phyloP scores from a whole-genome alignment of 1,140 invertebrate species.

The Listronotus bonariensis region DNA sequence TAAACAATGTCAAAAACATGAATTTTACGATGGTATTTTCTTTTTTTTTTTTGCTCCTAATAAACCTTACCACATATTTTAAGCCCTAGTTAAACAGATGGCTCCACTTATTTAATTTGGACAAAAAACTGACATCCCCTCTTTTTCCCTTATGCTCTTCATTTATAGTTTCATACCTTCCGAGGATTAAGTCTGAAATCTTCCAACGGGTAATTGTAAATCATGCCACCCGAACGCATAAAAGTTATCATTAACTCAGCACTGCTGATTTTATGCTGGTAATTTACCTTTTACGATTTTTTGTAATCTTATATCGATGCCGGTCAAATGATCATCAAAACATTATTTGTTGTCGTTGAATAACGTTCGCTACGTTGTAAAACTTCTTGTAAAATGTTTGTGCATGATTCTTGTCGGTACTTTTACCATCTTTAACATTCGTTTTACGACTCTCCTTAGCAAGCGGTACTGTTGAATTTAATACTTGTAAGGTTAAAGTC shows the following conservation, averaged over 20 bases:
- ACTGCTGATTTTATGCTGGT: constrained; percentile 20
- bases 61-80: too few species aligned
- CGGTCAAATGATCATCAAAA: constrained; percentile 14
- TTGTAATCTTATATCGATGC: constrained; percentile 7
- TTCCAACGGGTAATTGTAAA: constrained; percentile 1
- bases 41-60: too few species aligned
- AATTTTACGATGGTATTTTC: too few species aligned
- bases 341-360: constrained; percentile 37
- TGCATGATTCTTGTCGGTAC: constrained; percentile 33
- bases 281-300: constrained; percentile 18
- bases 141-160: too few species aligned
- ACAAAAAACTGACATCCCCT: too few species aligned
- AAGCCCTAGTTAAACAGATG: too few species aligned
- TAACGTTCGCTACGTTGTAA: constrained; percentile 32
- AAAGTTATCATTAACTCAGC: constrained; percentile 21
- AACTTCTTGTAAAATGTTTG: constrained; percentile 36
- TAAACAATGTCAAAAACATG: too few species aligned
- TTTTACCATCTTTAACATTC: constrained; percentile 28
- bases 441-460: constrained; percentile 35
- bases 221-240: constrained; percentile 13
- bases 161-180: too few species aligned
- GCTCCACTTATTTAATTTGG: too few species aligned
- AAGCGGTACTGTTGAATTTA: constrained; percentile 35
- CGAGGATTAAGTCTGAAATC: too few species aligned
- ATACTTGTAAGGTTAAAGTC: constrained; percentile 36